Evolutionary conservation across 92 coral and sea anemone species (phyloP).

Genomic region (Porites cylindrica): DNA sequence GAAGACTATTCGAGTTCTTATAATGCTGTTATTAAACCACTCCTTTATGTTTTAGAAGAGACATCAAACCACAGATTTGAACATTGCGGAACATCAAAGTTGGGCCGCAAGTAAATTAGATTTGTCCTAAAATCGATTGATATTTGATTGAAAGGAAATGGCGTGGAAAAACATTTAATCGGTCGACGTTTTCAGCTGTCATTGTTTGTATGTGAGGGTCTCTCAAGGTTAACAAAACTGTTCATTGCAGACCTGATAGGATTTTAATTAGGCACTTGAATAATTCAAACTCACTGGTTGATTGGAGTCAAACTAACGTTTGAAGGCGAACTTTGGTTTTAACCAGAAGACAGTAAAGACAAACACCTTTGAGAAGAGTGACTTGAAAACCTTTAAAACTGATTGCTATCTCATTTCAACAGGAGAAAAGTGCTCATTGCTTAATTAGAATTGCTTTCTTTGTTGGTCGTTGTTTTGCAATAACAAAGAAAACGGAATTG

Average conservation of each 20-base stretch:
- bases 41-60: not conserved
- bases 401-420: not conserved
- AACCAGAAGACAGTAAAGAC: no score
- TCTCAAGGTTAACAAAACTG: not conserved
- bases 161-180: conserved; percentile 53
- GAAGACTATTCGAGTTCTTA: no score
- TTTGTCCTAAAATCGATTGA: conserved; percentile 21
- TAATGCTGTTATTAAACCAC: not conserved
- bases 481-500: conserved; percentile 33
- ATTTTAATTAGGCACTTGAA: conserved; percentile 2
- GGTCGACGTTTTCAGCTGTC: conserved; percentile 11
- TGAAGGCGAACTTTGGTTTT: no score
- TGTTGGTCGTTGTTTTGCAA: conserved; percentile 27
- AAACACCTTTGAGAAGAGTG: no score
- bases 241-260: conserved; percentile 15
- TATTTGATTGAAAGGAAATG: conserved; percentile 13
- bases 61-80: not conserved
- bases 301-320: no score
- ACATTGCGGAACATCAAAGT: conserved; percentile 25
- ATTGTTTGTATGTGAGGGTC: conserved; percentile 19
- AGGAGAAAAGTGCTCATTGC: conserved; percentile 10
- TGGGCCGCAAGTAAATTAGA: conserved; percentile 22
- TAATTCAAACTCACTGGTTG: no score
- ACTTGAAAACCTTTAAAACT: not conserved
- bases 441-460: conserved; percentile 47